phyloP scores from a whole-genome alignment of 2,797 vertebrate species.

The Merluccius polli region DNA sequence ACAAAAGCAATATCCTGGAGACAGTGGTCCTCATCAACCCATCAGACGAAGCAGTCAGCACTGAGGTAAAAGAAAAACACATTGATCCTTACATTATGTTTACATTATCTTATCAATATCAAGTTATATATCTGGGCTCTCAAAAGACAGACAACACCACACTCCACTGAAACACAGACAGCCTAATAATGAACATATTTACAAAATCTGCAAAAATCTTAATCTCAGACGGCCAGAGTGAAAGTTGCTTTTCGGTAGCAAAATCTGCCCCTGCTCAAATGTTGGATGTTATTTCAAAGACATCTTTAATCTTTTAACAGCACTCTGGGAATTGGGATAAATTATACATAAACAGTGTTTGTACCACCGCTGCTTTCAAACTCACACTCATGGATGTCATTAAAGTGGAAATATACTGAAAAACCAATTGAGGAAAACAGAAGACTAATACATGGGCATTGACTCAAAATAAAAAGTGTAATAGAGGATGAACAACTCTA shows the following conservation, averaged over 20 bases:
- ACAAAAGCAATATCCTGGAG: constrained; percentile 93
- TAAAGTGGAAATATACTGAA: background rate
- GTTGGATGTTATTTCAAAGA: background rate
- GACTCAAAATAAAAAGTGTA: background rate
- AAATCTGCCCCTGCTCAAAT: background rate
- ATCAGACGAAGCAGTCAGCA: constrained; percentile 94
- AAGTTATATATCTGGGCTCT: background rate
- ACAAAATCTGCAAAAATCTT: constrained; percentile 19
- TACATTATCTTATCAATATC: background rate
- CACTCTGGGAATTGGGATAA: background rate
- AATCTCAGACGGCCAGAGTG: background rate
- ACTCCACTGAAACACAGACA: background rate
- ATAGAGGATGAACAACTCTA: background rate
- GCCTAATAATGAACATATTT: constrained; percentile 4
- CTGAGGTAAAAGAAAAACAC: constrained; percentile 76
- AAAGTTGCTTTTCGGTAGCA: background rate
- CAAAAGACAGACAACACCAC: background rate
- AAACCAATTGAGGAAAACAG: background rate
- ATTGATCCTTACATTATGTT: background rate
- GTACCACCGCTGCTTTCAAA: background rate
- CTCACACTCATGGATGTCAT: background rate
- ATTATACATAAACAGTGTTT: constrained; percentile 15
- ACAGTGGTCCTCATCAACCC: constrained; percentile 97
- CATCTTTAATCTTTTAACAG: constrained; percentile 6
- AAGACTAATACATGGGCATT: background rate